Percentiles rank a stretch among this genome's conserved stretches.
These are phyloP conservation scores for Nothocercus nigrocapillus DNA, from an alignment of 2,113 vertebrate species.

Conservation along the genomic window DNA sequence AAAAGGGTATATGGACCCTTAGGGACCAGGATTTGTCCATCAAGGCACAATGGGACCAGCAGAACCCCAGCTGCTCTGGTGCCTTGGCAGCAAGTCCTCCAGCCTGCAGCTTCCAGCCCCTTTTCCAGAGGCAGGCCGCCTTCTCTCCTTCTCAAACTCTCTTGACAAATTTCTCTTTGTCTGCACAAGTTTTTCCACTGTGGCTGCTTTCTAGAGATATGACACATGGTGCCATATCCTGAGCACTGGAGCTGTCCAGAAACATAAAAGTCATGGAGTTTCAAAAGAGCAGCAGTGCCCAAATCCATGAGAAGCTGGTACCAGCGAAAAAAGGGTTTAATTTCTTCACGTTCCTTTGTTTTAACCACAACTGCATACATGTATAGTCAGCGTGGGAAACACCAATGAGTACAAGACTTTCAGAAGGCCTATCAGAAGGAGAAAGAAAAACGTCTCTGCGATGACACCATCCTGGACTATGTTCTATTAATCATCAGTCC, in stretches of 20 bases:
- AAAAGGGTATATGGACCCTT: not conserved
- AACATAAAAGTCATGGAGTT: not conserved
- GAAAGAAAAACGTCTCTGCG: not conserved
- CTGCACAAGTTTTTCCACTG: rapidly evolving
- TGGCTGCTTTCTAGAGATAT: not conserved
- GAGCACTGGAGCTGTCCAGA: not conserved
- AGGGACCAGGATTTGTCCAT: not conserved
- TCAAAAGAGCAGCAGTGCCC: not conserved
- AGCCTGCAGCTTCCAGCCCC: not conserved
- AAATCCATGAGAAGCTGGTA: not conserved
- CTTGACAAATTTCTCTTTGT: not conserved
- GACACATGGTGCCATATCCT: not conserved
- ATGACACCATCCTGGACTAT: not conserved
- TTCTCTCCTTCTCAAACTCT: not conserved
- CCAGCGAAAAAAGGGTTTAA: not conserved
- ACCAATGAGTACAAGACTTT: not conserved
- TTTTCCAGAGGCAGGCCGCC: not conserved
- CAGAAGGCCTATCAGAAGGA: not conserved
- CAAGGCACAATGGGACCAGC: not conserved
- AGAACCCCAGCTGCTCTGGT: not conserved
- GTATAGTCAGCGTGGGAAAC: not conserved
- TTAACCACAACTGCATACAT: not conserved
- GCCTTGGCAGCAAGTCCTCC: not conserved
- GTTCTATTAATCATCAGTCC: not conserved
- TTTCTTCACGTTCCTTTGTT: not conserved